phyloP scores from a whole-genome alignment of 92 coral and sea anemone genomes.

The Epizoanthus rinbou region DNA sequence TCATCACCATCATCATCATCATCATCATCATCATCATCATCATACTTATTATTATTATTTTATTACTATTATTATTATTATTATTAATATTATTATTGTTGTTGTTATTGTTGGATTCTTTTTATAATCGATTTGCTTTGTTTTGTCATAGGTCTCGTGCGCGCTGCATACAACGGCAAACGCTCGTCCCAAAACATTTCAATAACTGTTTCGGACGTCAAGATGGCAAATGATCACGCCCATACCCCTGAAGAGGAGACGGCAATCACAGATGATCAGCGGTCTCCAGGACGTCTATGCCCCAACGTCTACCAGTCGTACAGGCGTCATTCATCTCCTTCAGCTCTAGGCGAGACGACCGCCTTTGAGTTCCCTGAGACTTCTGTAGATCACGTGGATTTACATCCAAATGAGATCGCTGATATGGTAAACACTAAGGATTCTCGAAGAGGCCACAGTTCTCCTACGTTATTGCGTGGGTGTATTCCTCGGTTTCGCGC shows the following conservation, averaged over 20 bases:
- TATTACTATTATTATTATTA: too few species aligned
- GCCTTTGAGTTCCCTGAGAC: constrained; percentile 85
- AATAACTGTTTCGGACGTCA: constrained; percentile 80
- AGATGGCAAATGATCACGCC: constrained; percentile 68
- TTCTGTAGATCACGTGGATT: constrained; percentile 46
- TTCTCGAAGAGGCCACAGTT: constrained; percentile 66
- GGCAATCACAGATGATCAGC: constrained; percentile 24
- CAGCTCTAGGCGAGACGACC: constrained; percentile 92
- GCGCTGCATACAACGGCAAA: constrained; percentile 19
- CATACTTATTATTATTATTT: too few species aligned
- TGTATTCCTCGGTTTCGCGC: constrained; percentile 72
- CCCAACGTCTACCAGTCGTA: constrained; percentile 79
- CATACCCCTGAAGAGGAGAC: constrained; percentile 33
- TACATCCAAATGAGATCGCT: constrained; percentile 47
- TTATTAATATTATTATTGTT: too few species aligned
- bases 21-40: too few species aligned
- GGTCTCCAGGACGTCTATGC: constrained; percentile 77
- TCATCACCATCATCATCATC: too few species aligned
- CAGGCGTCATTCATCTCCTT: constrained; percentile 96
- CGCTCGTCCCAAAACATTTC: constrained; percentile 67
- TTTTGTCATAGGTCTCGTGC: neutral
- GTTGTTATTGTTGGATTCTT: too few species aligned
- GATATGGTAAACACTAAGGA: constrained; percentile 45
- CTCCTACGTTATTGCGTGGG: constrained; percentile 84
- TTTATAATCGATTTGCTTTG: too few species aligned